phyloP scores from a whole-genome alignment of 2,888 invertebrate species.

The Disparrhopalites patrizii region DNA sequence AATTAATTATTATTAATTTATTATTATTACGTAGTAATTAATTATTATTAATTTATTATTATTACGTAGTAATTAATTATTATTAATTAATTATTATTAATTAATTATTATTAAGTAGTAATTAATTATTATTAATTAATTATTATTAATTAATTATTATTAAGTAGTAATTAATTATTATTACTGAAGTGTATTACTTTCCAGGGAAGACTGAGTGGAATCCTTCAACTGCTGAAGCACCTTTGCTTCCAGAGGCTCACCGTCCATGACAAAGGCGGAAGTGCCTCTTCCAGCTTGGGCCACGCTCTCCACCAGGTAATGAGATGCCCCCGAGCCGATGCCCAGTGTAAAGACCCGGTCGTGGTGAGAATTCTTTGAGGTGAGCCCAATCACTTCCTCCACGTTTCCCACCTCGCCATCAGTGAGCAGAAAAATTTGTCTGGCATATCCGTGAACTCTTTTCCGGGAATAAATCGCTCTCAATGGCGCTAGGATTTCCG shows the following conservation, averaged over 20 bases:
- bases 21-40: no score
- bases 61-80: no score
- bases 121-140: no score
- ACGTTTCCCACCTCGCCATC: conserved; percentile 51
- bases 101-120: no score
- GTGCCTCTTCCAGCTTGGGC: conserved; percentile 51
- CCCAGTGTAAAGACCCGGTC: conserved; percentile 50
- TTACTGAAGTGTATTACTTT: no score
- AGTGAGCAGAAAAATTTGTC: conserved; percentile 51
- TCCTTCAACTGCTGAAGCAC: conserved; percentile 48
- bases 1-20: no score
- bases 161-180: no score
- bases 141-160: no score
- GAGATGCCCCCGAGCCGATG: conserved; percentile 51
- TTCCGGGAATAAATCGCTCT: conserved; percentile 45
- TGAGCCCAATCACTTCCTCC: conserved; percentile 49
- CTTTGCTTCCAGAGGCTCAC: conserved; percentile 49
- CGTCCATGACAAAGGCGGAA: conserved; percentile 50
- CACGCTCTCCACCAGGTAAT: conserved; percentile 51
- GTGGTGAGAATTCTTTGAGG: conserved; percentile 46
- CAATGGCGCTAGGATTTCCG: conserved; percentile 50
- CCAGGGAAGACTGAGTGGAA: conserved; percentile 46
- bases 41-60: no score
- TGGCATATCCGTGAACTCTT: conserved; percentile 42
- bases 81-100: no score